Evolutionary conservation across 2,797 vertebrate genomes (phyloP), one percentile per base, ranked within the genome.

Genomic region (Botia almorhae): DNA sequence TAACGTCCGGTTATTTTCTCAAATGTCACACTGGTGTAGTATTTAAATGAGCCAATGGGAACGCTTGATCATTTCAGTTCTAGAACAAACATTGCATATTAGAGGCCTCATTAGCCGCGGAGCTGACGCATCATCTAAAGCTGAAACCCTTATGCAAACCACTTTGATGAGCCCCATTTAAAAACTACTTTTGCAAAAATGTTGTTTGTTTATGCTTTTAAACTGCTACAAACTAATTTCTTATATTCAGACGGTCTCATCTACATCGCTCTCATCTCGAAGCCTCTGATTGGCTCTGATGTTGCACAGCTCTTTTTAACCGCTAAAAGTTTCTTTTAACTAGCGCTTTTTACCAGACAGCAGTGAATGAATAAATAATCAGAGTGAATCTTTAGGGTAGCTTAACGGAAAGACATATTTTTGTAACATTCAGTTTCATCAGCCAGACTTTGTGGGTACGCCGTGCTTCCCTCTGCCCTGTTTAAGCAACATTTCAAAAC

Each of bases 361-460:
- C 71, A 64, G 43, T 43, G 77, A 79, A 79, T 72, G 48, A 79
- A 79, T 79, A 79, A 79, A 72, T 79, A 72, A 79, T 79, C 77
- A 46, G 46, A 72, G 69, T 69, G 69, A 63, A 60, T 78, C 76
- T 78, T 70, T 33, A 72, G 56, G 19, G 58, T 39, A 79, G 71
- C 69, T 64, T 79, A 33, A 79, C 68, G 39, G 68, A 51, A 71
- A 64, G 14, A 19, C 58, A 71, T 51, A 55, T 56, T 78, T 69
- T 63, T 69, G 60, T 69, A 64, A 64, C 77, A 79, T 72, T 72
- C 69, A 1, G 69, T 72, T 79, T 79, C 77, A 64, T 72, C 69
- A 79, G 77, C 14, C 46, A 53, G 19, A 29, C 69, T 33, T 26
- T 26, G 43, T 51, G 39, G 1, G 16, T 33, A 19, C 26, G 48